A percentile compares a stretch with the other conserved stretches of the same genome.
Evolutionary conservation across 1,140 invertebrate genomes (phyloP).

Genomic region (Heliconius hermathena): DNA sequence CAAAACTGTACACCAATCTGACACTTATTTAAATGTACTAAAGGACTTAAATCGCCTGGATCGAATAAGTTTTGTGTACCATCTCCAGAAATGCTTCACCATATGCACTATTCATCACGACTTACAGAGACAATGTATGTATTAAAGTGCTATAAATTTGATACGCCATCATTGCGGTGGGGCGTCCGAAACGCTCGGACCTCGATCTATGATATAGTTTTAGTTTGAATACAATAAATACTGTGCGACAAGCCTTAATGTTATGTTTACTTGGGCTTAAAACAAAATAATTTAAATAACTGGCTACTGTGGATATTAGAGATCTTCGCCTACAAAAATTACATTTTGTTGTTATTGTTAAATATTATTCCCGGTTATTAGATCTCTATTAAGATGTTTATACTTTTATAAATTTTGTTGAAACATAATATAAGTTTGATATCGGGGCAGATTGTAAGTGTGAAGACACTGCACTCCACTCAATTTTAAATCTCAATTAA

Average conservation of each 20-base stretch:
- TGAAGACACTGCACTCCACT: no score
- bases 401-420: no score
- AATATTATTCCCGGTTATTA: no score
- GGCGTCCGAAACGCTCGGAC: slow-evolving; percentile 50
- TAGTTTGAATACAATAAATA: slow-evolving; percentile 4
- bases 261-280: not conserved
- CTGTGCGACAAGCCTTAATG: slow-evolving; percentile 1
- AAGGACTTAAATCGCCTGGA: not conserved
- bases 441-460: no score
- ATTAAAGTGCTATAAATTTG: slow-evolving; percentile 63
- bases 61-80: slow-evolving; percentile 1
- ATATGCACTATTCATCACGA: slow-evolving; percentile 58
- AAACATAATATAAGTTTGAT: no score
- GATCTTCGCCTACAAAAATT: no score
- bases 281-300: not conserved
- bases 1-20: not conserved
- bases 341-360: no score
- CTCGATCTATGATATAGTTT: slow-evolving; percentile 59
- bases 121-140: slow-evolving; percentile 56
- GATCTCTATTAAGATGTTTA: no score
- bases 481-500: no score
- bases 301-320: not conserved
- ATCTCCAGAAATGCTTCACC: slow-evolving; percentile 43
- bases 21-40: not conserved
- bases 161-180: slow-evolving; percentile 63